Percentiles rank a stretch among this genome's conserved stretches.
Evolutionary conservation across 2,113 vertebrate species (phyloP).

Genomic region (Myotis brandtii): DNA sequence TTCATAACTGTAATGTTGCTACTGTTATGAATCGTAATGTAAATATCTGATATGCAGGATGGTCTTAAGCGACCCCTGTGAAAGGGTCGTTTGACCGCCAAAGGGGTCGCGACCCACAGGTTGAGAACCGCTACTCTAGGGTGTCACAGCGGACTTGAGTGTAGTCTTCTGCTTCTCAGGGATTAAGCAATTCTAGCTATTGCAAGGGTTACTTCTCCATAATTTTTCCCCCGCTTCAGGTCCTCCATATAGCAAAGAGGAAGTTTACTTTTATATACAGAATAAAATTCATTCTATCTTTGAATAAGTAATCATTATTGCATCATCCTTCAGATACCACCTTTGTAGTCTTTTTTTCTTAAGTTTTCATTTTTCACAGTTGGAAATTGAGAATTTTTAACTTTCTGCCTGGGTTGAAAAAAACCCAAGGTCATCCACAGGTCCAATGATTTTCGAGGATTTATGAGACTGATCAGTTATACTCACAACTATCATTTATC

Average conservation of each 20-base stretch:
- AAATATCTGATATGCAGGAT: no score
- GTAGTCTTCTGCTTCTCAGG: no score
- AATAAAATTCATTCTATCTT: background rate
- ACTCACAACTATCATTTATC: background rate
- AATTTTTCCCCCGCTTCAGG: background rate
- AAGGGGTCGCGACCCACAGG: no score
- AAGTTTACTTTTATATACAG: background rate
- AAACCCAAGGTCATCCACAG: background rate
- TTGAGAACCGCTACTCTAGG: no score
- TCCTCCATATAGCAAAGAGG: background rate
- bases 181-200: background rate
- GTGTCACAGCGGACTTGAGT: no score
- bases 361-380: background rate
- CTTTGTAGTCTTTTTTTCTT: background rate
- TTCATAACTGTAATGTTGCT: no score
- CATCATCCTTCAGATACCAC: background rate
- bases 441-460: background rate
- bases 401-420: background rate
- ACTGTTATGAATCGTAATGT: no score
- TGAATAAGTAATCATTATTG: background rate
- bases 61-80: no score
- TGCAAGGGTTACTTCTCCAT: background rate
- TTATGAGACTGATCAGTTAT: background rate
- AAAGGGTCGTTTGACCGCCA: no score
- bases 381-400: background rate